Evolutionary conservation across 2,113 vertebrate species (phyloP).

Genomic region (Lepus americanus): DNA sequence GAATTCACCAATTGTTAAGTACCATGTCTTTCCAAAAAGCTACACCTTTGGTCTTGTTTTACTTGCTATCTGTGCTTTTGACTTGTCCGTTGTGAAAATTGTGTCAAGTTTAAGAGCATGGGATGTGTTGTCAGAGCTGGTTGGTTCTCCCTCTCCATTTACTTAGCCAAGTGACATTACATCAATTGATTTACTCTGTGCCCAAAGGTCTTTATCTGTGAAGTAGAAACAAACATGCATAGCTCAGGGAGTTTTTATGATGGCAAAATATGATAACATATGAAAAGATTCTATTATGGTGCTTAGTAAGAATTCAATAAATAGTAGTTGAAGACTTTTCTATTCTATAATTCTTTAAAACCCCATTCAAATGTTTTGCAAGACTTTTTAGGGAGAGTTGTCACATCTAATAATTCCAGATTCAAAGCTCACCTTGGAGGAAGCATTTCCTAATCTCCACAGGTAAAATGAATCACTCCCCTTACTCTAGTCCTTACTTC

Average conservation of each 20-base stretch:
- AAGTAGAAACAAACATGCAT: constrained; percentile 1
- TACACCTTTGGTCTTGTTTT: background rate
- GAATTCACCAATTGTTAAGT: background rate
- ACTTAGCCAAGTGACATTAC: background rate
- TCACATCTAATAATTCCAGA: background rate
- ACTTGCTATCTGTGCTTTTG: background rate
- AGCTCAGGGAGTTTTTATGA: background rate
- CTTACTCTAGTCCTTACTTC: background rate
- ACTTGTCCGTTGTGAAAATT: background rate
- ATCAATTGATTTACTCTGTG: background rate
- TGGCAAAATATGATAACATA: background rate
- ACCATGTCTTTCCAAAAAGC: background rate
- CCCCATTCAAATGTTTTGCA: background rate
- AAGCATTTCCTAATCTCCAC: background rate
- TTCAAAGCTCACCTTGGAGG: background rate
- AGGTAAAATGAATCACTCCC: background rate
- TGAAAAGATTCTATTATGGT: background rate
- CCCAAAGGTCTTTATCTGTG: background rate
- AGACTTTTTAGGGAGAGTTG: too few relatives aligned
- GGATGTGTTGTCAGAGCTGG: background rate
- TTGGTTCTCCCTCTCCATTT: background rate
- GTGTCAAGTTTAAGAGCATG: background rate
- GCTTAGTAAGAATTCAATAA: background rate
- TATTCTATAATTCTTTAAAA: background rate
- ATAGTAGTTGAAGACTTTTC: background rate